Evolutionary conservation across 2,888 invertebrate genomes (phyloP), one percentile per base, ranked within the genome.

Genomic region (Stenichneumon culpator): DNA sequence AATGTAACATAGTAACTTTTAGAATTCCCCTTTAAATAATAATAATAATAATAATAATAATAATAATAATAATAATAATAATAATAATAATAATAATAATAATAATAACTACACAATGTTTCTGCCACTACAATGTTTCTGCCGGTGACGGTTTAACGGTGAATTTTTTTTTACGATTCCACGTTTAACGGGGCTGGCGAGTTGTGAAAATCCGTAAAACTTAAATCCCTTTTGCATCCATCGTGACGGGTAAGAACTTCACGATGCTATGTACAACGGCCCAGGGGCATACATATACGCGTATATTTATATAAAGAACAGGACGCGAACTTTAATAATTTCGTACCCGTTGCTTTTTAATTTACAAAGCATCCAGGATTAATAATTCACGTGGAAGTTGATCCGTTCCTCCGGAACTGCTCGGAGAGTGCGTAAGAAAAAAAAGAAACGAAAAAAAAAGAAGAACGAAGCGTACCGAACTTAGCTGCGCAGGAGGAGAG

Each of bases 101-200:
- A 28, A 28, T 28, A 28, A 28, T 28, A 4, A 16, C 4, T 3
- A n/a, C n/a, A 16, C 44, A 44, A 3, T 44, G 4, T 44, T 44
- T 44, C 16, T 44, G 16, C 44, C 44, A 16, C 4, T 3, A 16
- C 44, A 44, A 3, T 44, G 4, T 44, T 44, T 44, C 16, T 44
- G 16, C 44, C 44, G 44, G 16, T 16, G 14, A 16, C 5, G 14
- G 44, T 44, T 44, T 14, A 44, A 16, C 16, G 44, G 16, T 44
- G 9, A 28, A 11, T 22, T 25, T 60, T 60, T 83, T 85, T 83
- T 87, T 79, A 81, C 72, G 86, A 73, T 54, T 72, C 28, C 7
- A 73, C 77, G 77, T 82, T 75, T 72, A 84, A 79, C 75, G 52
- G 47, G 67, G 54, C 68, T 79, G 73, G 82, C 72, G 50, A 78